Evolutionary conservation across 2,113 vertebrate species (phyloP).

Genomic region (Dasyurus viverrinus): DNA sequence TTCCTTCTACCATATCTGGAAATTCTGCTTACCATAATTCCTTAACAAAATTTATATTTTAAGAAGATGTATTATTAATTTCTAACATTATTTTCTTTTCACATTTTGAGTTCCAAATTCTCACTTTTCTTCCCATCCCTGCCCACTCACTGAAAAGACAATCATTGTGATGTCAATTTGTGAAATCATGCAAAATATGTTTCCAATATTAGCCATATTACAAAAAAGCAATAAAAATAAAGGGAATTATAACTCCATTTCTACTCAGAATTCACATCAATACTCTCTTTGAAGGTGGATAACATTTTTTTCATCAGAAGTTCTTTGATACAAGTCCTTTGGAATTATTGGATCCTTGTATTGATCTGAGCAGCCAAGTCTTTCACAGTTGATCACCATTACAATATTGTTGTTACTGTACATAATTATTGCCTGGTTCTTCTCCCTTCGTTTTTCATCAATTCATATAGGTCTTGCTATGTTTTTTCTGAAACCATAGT

Average conservation of each 20-base stretch:
- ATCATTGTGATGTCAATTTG: background rate
- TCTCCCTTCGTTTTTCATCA: background rate
- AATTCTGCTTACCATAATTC: conserved; percentile 67
- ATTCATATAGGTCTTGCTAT: background rate
- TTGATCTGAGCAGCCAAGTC: background rate
- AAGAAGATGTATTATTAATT: conserved; percentile 69
- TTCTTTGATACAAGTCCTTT: background rate
- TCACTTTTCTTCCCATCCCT: too few relatives aligned
- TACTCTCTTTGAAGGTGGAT: background rate
- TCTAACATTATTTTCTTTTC: background rate
- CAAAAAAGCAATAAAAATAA: background rate
- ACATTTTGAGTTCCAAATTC: background rate
- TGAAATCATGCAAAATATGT: background rate
- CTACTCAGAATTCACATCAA: background rate
- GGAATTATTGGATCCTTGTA: background rate
- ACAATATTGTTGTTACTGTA: background rate
- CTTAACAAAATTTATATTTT: conserved; percentile 73
- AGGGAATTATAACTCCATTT: background rate
- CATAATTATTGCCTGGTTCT: background rate
- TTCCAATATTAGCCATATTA: background rate
- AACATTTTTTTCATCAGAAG: background rate
- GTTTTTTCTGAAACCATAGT: background rate
- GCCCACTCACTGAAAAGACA: background rate
- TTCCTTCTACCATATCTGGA: conserved; percentile 60
- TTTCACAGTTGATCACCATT: background rate